A percentile compares a stretch with the other conserved stretches of the same genome.
Evolutionary conservation across 2,888 invertebrate species (phyloP).

Genomic region (Luperina testacea): DNA sequence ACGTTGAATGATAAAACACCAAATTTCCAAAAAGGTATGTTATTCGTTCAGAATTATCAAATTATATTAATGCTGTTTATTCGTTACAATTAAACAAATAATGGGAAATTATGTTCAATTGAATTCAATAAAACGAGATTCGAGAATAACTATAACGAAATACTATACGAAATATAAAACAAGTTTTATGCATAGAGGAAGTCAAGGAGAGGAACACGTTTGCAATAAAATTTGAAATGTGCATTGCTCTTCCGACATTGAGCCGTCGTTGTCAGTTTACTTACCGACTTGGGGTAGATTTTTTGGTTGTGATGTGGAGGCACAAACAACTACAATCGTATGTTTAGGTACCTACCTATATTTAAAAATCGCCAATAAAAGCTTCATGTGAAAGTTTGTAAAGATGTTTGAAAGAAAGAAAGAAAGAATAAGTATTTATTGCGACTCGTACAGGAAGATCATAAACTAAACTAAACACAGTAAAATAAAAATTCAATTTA

Average conservation of each 20-base stretch:
- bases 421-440: too few relatives aligned
- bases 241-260: constrained; percentile 34
- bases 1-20: constrained; percentile 34
- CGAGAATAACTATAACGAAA: constrained; percentile 1
- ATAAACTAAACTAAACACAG: too few relatives aligned
- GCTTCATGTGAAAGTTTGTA: too few relatives aligned
- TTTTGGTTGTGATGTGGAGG: constrained; percentile 12
- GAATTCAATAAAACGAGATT: neutral
- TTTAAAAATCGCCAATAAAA: neutral
- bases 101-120: constrained; percentile 16
- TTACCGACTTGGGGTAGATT: constrained; percentile 28
- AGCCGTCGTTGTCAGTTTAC: constrained; percentile 36
- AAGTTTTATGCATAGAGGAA: constrained; percentile 32
- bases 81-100: constrained; percentile 36
- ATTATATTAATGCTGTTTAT: constrained; percentile 16
- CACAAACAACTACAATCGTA: neutral
- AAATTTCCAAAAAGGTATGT: constrained; percentile 45
- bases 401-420: too few relatives aligned
- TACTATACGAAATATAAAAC: constrained; percentile 20
- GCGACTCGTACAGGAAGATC: too few relatives aligned
- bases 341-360: neutral
- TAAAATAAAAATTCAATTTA: too few relatives aligned
- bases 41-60: constrained; percentile 39
- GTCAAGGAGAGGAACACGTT: constrained; percentile 12
- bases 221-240: constrained; percentile 54